Evolutionary conservation across 2,888 invertebrate species (phyloP), one percentile per base, ranked within the genome.

Genomic region (Chrysolina americana): DNA sequence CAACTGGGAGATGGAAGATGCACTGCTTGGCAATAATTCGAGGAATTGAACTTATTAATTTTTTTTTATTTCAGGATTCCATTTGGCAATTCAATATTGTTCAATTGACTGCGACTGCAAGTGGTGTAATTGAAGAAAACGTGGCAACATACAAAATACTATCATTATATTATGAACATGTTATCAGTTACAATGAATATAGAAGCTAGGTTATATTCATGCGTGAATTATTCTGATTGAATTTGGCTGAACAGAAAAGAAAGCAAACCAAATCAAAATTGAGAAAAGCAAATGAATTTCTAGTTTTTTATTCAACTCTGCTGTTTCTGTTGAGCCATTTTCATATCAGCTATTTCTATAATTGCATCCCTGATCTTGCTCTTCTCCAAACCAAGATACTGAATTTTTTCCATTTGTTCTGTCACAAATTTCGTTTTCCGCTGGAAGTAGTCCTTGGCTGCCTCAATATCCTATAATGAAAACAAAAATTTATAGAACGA

Each of bases 391-490:
- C 95, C 94, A 77, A 96, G 89, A 47, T 90, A 89, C 88, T 97
- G 97, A 71, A 98, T 94, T 89, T 97, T 97, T 85, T 97, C 97
- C 91, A 98, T 97, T 90, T 98, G 98, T 85, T 97, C 95, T 0
- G 95, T 94, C 0, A 98, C 94, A 89, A 95, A 98, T 78, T 94
- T 92, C 0, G 96, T 94, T 89, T 97, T 96, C 69, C 98, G 91
- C 86, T 95, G 95, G 86, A 98, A 98, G 85, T 98, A 98, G 83
- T 97, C 96, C 87, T 95, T 95, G 0, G 96, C 97, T 74, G 94
- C 93, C 23, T 92, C 92, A 76, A 95, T 91, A 83, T 93, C 92
- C 93, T 95, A 83, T 50, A 85, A 80, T 62, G 75, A 73, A 77
- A 59, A 59, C 59, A 41, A 65, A 63, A 28, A 28, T 28, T 28